Base-by-base conservation (phyloP, 2,797 vertebrate species). In the Glyptemys insculpta region DNA sequence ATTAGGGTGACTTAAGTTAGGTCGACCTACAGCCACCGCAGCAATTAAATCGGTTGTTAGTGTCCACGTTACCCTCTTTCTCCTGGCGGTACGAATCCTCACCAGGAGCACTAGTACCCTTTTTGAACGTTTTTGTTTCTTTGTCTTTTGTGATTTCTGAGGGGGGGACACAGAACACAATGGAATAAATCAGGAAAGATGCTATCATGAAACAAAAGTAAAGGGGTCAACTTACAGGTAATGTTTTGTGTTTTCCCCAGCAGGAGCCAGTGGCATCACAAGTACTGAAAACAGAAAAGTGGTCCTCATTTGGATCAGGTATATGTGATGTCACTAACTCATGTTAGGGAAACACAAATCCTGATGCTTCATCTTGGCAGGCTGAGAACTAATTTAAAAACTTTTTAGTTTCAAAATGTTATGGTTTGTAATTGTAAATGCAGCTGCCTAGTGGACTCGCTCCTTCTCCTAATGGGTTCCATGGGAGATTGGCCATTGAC, bases 381-480 rank as follows among this genome's bases (percentile, higher is more conserved):
- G 72, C 72, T 76, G 72, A 76, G 37, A 76, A 12, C 68, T 76
- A 44, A 27, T 25, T 37, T 25, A 14, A 76, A 44, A 27, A 6
- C 23, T 3, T 47, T 25, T 76, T 76, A 27, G 23, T 44, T 47
- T 76, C 5, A 15, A 76, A 47, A 76, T 47, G 72, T 27, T 23
- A 44, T 47, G 21, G 5, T n/a, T 53, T n/a, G 4, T 21, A 65
- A 41, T 0, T 0, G 2, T 8, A 85, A 4, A 29, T 81, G 27
- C 10, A 27, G 19, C 34, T n/a, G 53, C 19, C 9, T 78, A 56
- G 19, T 56, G 44, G 25, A 1, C 9, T 37, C 85, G 5, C 31
- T 14, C 34, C 88, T 44, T 59, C 5, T 81, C 91, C 14, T 8
- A 6, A 8, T 8, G 47, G n/a, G 23, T 65, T 68, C 3, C 56